Percentiles rank a stretch among this genome's conserved stretches.
phyloP scores from a whole-genome alignment of 2,888 invertebrate species.

The Chymomyza procnemis region DNA sequence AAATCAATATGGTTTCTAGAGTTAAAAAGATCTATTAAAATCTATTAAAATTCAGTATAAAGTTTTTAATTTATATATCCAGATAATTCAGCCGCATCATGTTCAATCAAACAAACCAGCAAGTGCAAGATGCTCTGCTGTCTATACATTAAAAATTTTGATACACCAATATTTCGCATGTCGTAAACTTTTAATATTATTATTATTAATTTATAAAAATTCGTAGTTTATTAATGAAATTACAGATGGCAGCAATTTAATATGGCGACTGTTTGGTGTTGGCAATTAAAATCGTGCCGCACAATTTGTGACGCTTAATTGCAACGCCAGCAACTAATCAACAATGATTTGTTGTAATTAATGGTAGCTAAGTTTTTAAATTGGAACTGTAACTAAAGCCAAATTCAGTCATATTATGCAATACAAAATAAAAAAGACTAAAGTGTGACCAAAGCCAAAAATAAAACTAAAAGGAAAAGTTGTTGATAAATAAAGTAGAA shows the following conservation, averaged over 20 bases:
- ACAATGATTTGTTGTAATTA: conserved; percentile 55
- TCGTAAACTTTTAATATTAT: neutral
- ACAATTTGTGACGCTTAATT: conserved; percentile 17
- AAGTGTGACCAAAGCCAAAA: conserved; percentile 27
- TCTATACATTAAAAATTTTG: too few species aligned
- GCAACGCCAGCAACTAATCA: conserved; percentile 28
- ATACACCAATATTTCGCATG: neutral
- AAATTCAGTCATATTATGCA: neutral
- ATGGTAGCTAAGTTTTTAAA: conserved; percentile 37
- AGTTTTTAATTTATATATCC: too few species aligned
- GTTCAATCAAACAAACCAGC: too few species aligned
- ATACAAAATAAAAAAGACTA: conserved; percentile 12
- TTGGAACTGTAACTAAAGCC: conserved; percentile 32
- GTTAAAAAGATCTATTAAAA: too few species aligned
- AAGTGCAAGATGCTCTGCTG: too few species aligned
- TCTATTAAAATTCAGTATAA: too few species aligned
- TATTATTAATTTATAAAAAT: neutral
- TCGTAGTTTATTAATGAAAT: conserved; percentile 8
- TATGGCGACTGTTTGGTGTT: conserved; percentile 14
- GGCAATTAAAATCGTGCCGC: neutral
- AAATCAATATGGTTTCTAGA: too few species aligned
- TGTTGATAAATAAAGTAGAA: conserved; percentile 6
- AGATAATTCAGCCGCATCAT: too few species aligned
- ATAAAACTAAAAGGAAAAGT: conserved; percentile 25
- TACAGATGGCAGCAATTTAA: conserved; percentile 15